Conservation (phyloP, 2,888 invertebrate genomes). For the Athripsodes cinereus region DNA sequence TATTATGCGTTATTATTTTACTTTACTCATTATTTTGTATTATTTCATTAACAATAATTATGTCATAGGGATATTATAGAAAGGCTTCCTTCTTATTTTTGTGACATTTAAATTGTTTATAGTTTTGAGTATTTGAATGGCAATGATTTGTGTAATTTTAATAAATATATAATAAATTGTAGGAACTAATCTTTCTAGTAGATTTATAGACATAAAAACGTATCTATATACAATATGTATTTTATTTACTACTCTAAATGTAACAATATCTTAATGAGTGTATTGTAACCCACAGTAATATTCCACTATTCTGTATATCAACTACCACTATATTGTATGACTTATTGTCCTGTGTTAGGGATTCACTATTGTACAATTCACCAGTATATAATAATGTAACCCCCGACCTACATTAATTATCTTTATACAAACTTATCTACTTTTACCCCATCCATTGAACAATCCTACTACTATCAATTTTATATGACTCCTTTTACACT, state of each 20-base stretch:
- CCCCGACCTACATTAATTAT: background rate
- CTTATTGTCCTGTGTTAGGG: too few relatives aligned
- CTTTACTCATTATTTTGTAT: conserved; percentile 1
- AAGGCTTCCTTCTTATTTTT: background rate
- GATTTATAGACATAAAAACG: background rate
- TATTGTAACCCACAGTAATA: background rate
- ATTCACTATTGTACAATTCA: background rate
- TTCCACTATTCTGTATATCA: background rate
- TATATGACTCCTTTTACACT: background rate
- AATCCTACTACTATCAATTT: background rate
- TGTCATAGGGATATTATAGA: background rate
- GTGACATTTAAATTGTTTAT: background rate
- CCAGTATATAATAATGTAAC: background rate
- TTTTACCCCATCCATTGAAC: background rate
- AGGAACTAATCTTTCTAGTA: background rate
- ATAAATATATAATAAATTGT: conserved; percentile 1
- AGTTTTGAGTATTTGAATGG: too few relatives aligned
- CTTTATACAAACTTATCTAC: background rate
- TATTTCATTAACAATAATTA: conserved; percentile 3
- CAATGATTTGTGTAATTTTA: background rate
- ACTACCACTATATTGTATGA: background rate
- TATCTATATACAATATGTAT: background rate
- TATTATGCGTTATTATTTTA: conserved; percentile 11
- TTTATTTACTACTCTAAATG: too few relatives aligned
- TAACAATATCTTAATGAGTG: too few relatives aligned